A percentile compares a stretch with the other conserved stretches of the same genome.
These are phyloP conservation scores for Itoplectis maculator DNA, from an alignment of 2,888 invertebrate species.

Conservation along the genomic window DNA sequence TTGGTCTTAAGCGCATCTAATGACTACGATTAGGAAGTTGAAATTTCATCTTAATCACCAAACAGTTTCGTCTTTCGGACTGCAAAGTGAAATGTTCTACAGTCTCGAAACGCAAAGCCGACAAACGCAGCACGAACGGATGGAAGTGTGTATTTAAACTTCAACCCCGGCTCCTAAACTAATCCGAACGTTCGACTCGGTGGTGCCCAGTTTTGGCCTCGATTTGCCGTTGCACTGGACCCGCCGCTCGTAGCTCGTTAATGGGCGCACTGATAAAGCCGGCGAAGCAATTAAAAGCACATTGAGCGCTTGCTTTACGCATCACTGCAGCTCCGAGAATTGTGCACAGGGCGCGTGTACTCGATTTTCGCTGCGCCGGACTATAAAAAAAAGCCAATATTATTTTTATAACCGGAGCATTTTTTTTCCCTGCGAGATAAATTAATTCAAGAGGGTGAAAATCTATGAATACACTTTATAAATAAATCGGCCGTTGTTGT, in stretches of 20 bases:
- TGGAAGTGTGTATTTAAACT: constrained; percentile 14
- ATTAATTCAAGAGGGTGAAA: background rate
- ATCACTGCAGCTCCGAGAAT: background rate
- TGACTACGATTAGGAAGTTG: background rate
- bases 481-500: background rate
- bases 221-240: constrained; percentile 5
- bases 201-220: background rate
- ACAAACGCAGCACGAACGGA: background rate
- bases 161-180: constrained; percentile 1
- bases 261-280: constrained; percentile 16
- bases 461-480: background rate
- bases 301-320: constrained; percentile 9
- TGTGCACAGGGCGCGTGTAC: background rate
- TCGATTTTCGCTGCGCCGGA: background rate
- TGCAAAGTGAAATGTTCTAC: background rate
- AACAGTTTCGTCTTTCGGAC: background rate
- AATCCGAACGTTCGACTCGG: constrained; percentile 25
- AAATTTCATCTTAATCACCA: background rate
- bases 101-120: background rate
- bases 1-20: background rate
- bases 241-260: background rate
- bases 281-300: constrained; percentile 32
- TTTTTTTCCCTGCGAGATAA: background rate
- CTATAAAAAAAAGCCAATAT: background rate
- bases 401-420: background rate